Base-by-base conservation (phyloP, 1,140 invertebrate genomes). In the Zelostemma sp. region DNA sequence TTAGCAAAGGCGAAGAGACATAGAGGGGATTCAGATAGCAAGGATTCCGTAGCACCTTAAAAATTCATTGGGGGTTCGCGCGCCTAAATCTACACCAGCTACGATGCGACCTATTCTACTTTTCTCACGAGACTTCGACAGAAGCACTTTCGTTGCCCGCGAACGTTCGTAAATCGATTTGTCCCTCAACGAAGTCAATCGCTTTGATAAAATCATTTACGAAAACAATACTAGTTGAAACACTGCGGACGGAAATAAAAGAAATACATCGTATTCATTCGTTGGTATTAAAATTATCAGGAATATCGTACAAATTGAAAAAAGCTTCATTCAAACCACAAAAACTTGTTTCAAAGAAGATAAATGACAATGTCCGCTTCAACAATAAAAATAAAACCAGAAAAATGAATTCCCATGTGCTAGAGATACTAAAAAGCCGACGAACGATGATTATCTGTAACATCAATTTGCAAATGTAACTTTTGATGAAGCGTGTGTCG, bases 31-130 rank as follows among this genome's bases (percentile, higher is more conserved):
- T 57, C 48, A 51, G 47, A 67, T 61, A 49, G 57, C 51, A 68
- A 68, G 65, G 70, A 72, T 64, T 68, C 57, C 55, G 50, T 63
- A 55, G 14, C 38, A 25, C 49, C 54, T 75, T 75, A 75, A 75
- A 75, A 75, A 75, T 75, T 72, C 67, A 75, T 72, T 63, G 63
- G 21, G 47, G 67, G 62, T 70, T 75, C 65, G 68, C 58, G 54
- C 56, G 66, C 63, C 66, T 72, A 75, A 75, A 75, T 75, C 66
- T 61, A 72, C 69, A 63, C 61, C 46, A 15, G 45, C 54, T 40
- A 40, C 17, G 47, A 40, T 17, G 47, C 62, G 48, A 65, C 61
- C 68, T 67, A 66, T 72, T 67, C 61, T 61, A 50, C 53, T 67
- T 57, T 67, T 62, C 68, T 64, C 68, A 59, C 68, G 57, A 62